phyloP scores from a whole-genome alignment of 1,140 invertebrate genomes.

The Zaprionus lachaisei region DNA sequence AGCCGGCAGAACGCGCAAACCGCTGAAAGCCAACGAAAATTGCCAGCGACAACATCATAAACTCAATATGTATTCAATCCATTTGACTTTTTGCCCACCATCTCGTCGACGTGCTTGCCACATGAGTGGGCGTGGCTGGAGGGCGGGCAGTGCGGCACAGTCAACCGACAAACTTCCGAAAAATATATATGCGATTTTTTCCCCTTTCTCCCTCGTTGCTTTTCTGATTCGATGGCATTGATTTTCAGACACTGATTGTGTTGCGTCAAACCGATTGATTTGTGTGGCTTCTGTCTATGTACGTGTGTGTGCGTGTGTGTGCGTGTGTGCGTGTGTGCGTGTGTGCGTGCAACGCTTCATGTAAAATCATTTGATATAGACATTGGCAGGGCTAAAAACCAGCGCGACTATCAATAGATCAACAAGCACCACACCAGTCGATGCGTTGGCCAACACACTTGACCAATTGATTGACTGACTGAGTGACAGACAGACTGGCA shows the following conservation, averaged over 20 bases:
- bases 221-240: conserved; percentile 44
- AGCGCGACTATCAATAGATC: conserved; percentile 69
- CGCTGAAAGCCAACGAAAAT: conserved; percentile 81
- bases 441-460: conserved; percentile 17
- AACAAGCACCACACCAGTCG: conserved; percentile 53
- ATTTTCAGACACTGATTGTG: conserved; percentile 72
- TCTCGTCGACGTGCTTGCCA: conserved; percentile 37
- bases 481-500: conserved; percentile 23
- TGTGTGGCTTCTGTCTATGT: conserved; percentile 21
- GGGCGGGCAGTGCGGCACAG: background rate
- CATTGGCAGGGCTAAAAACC: conserved; percentile 46
- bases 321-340: conserved; percentile 24
- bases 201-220: background rate
- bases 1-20: conserved; percentile 57
- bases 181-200: conserved; percentile 3
- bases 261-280: conserved; percentile 68
- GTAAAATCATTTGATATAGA: conserved; percentile 55
- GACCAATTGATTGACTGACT: conserved; percentile 13
- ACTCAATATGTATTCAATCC: conserved; percentile 80
- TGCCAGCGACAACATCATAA: conserved; percentile 82
- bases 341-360: conserved; percentile 31
- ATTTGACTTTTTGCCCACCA: conserved; percentile 77
- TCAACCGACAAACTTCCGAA: conserved; percentile 12
- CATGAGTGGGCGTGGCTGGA: conserved; percentile 32
- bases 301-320: conserved; percentile 15